A percentile compares a stretch with the other conserved stretches of the same genome.
Evolutionary conservation across 2,888 invertebrate genomes (phyloP).

Genomic region (Drosophila paramelanica): DNA sequence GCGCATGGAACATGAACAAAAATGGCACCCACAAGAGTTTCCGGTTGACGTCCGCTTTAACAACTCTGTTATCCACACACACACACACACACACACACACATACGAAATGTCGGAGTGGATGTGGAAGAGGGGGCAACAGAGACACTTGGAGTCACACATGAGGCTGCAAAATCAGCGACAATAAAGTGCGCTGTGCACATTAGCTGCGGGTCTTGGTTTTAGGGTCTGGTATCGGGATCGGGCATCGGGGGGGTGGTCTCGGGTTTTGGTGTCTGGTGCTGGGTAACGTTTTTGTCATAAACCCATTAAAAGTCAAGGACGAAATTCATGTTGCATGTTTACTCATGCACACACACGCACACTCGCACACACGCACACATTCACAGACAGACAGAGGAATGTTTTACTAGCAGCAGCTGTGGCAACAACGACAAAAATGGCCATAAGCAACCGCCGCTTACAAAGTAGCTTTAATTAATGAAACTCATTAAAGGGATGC

Average conservation of each 20-base stretch:
- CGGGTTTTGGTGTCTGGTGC: conserved; percentile 1
- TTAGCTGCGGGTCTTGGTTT: conserved; percentile 46
- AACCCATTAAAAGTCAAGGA: conserved; percentile 82
- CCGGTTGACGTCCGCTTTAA: conserved; percentile 75
- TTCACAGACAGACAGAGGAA: conserved; percentile 19
- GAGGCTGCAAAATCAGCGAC: conserved; percentile 43
- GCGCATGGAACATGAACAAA: conserved; percentile 71
- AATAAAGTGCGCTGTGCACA: conserved; percentile 59
- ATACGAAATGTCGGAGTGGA: neutral
- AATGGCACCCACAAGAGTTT: conserved; percentile 79
- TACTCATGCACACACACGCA: conserved; percentile 53
- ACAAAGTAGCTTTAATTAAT: conserved; percentile 81
- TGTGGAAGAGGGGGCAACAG: neutral
- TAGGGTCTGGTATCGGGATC: neutral
- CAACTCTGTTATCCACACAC: conserved; percentile 67
- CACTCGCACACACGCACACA: conserved; percentile 18
- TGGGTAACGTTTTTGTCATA: conserved; percentile 74
- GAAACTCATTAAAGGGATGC: conserved; percentile 76
- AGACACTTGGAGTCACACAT: conserved; percentile 9
- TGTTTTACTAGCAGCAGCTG: conserved; percentile 32
- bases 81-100: conserved; percentile 11
- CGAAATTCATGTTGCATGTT: conserved; percentile 81
- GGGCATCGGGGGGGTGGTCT: neutral
- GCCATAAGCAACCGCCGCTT: conserved; percentile 34
- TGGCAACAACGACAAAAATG: conserved; percentile 35